A percentile compares a stretch with the other conserved stretches of the same genome.
Evolutionary conservation across 2,888 invertebrate species (phyloP).

Genomic region (Temnothorax rugatulus): DNA sequence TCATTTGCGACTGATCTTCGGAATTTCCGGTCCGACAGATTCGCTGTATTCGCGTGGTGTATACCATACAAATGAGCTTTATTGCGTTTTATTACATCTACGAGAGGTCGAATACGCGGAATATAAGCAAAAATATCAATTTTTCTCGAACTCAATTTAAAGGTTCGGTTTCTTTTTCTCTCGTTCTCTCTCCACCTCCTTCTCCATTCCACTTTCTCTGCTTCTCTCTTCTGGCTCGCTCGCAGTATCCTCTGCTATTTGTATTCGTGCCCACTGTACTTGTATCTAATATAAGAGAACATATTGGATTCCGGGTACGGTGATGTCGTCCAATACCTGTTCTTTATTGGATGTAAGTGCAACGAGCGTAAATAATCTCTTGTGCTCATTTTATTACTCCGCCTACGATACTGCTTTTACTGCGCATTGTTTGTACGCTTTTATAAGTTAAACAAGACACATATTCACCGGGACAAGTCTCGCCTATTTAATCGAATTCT

Average conservation of each 20-base stretch:
- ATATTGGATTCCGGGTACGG: constrained; percentile 70
- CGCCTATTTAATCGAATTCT: constrained; percentile 43
- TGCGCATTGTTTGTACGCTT: constrained; percentile 59
- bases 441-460: constrained; percentile 53
- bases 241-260: constrained; percentile 65
- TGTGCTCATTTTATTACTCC: constrained; percentile 75
- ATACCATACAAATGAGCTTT: constrained; percentile 63
- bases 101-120: constrained; percentile 46
- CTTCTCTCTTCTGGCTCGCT: constrained; percentile 26
- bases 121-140: constrained; percentile 70
- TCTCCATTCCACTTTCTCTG: background rate
- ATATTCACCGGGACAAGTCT: constrained; percentile 37
- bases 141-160: constrained; percentile 69
- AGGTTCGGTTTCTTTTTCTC: constrained; percentile 38
- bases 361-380: constrained; percentile 73
- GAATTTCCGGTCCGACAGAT: constrained; percentile 60
- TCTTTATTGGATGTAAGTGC: constrained; percentile 75
- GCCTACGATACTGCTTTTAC: constrained; percentile 59
- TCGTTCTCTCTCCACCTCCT: background rate
- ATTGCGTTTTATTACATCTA: constrained; percentile 66
- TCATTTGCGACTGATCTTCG: constrained; percentile 48
- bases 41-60: constrained; percentile 30
- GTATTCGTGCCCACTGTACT: constrained; percentile 71
- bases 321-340: constrained; percentile 73
- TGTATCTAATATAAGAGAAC: constrained; percentile 72